Percentiles rank a stretch among this genome's conserved stretches.
phyloP scores from a whole-genome alignment of 2,797 vertebrate genomes.

The Petrocephalus schoutedeni region DNA sequence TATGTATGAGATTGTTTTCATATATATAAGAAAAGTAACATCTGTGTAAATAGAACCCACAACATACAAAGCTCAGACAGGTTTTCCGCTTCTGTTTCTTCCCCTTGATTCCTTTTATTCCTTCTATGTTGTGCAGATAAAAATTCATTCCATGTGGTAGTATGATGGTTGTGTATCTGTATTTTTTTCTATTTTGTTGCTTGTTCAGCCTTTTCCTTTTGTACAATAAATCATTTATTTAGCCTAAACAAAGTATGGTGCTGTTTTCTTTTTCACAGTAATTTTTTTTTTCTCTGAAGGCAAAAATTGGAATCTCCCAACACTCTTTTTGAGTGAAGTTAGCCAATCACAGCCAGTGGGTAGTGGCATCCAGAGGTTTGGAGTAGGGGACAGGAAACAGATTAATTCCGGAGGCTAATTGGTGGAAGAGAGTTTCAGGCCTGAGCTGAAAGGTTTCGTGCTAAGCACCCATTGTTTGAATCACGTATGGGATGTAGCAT shows the following conservation, averaged over 20 bases:
- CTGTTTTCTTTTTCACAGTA: constrained; percentile 23
- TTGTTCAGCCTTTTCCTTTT: constrained; percentile 77
- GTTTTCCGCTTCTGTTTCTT: constrained; percentile 68
- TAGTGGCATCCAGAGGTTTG: constrained; percentile 38
- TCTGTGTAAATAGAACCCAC: constrained; percentile 67
- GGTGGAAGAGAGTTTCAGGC: constrained; percentile 52
- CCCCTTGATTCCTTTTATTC: constrained; percentile 55
- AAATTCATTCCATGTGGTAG: constrained; percentile 69
- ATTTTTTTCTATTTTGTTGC: constrained; percentile 65
- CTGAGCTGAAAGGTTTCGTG: constrained; percentile 63
- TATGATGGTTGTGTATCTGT: constrained; percentile 71
- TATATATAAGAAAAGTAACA: constrained; percentile 57
- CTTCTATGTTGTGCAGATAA: constrained; percentile 63
- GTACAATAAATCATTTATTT: constrained; percentile 89
- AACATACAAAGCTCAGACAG: constrained; percentile 64
- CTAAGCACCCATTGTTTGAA: constrained; percentile 63
- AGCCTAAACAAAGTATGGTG: constrained; percentile 57
- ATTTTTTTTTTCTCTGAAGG: constrained; percentile 22
- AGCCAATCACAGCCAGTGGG: constrained; percentile 27
- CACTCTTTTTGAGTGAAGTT: constrained; percentile 11
- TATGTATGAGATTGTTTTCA: constrained; percentile 64
- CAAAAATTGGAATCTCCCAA: background rate
- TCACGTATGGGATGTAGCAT: constrained; percentile 65
- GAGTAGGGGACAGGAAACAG: constrained; percentile 39
- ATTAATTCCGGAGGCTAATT: constrained; percentile 57